These are phyloP conservation scores for Acomys russatus DNA, from an alignment of 2,797 vertebrate species.

Conservation along the genomic window DNA sequence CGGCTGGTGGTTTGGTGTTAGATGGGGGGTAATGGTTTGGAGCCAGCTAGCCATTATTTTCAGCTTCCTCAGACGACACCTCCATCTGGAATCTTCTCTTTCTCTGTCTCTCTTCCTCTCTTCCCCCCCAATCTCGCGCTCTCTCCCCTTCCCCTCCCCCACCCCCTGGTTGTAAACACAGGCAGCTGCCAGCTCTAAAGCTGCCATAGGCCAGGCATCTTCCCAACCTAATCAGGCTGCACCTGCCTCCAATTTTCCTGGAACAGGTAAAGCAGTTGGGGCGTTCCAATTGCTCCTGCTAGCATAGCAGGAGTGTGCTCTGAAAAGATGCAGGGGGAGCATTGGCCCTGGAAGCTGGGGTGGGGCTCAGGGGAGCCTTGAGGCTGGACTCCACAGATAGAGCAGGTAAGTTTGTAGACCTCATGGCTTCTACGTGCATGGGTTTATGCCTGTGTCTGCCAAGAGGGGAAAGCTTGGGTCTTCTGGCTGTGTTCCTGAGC, in stretches of 20 bases:
- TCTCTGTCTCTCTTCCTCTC: not conserved
- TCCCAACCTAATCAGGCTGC: constrained; percentile 59
- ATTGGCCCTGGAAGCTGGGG: not conserved
- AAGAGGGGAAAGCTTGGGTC: not conserved
- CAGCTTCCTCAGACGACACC: constrained; percentile 52
- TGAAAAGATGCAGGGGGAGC: constrained; percentile 1
- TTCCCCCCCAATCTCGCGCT: not conserved
- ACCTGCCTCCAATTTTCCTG: constrained; percentile 78
- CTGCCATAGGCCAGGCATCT: constrained; percentile 52
- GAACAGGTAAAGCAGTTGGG: constrained; percentile 57
- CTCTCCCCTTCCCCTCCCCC: too few relatives aligned
- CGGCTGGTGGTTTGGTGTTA: constrained; percentile 50
- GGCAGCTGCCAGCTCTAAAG: constrained; percentile 43
- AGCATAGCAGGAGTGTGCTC: not conserved
- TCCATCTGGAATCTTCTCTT: constrained; percentile 59
- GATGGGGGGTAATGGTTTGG: constrained; percentile 56
- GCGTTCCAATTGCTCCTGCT: constrained; percentile 32
- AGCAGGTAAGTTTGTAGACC: constrained; percentile 65
- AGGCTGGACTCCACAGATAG: not conserved
- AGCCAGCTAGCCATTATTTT: constrained; percentile 56
- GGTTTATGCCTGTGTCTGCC: not conserved
- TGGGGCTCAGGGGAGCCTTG: not conserved
- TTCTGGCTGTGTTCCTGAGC: not conserved
- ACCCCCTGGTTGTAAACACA: constrained; percentile 68
- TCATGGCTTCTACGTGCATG: rapidly evolving